Base-by-base conservation (phyloP, 2,888 invertebrate species). In the Cryptocephalus primarius region DNA sequence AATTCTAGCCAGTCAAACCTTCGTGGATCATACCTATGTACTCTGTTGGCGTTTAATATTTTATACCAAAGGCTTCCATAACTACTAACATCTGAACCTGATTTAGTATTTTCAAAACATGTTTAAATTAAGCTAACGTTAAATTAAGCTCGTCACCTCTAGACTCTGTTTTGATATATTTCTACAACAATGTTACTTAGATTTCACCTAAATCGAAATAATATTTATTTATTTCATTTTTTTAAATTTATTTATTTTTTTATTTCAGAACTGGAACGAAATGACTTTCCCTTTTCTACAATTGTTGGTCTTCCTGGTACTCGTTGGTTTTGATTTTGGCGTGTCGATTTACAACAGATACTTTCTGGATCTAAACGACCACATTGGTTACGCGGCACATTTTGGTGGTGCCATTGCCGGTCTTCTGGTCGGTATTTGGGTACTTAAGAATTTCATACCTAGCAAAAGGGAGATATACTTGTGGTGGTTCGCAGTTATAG, bases 341-440 rank as follows among this genome's bases (percentile, higher is more conserved):
- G 82, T 88, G 9, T 93, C 96, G 0, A 77, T 96, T 22, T 94
- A 93, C 71, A 83, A 88, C 63, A 76, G 90, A n/a, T 91, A 92
- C 67, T 74, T 81, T 51, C 72, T 78, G 10, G 75, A 80, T 36
- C 70, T 76, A 1, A 72, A 79, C 43, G 82, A 83, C 62, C 69
- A 47, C 22, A 83, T 93, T 45, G 93, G 94, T 9, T 94, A 95
- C 63, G 85, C 89, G 1, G 95, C 95, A n/a, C 96, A 97, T 71
- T 72, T 95, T 39, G 92, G 53, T n/a, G 64, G 97, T 1, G 90
- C 92, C 38, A 55, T 92, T 1, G 93, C 93, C 41, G 96, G 96
- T 59, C 67, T 84, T 6, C 66, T 83, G 14, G 75, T 83, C 33
- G 83, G 82, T 3, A 75, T 83, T 52, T 77, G 80, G 48, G 71